A percentile compares a stretch with the other conserved stretches of the same genome.
Conservation (phyloP, 2,888 invertebrate species). For the Diarsia rubi region DNA sequence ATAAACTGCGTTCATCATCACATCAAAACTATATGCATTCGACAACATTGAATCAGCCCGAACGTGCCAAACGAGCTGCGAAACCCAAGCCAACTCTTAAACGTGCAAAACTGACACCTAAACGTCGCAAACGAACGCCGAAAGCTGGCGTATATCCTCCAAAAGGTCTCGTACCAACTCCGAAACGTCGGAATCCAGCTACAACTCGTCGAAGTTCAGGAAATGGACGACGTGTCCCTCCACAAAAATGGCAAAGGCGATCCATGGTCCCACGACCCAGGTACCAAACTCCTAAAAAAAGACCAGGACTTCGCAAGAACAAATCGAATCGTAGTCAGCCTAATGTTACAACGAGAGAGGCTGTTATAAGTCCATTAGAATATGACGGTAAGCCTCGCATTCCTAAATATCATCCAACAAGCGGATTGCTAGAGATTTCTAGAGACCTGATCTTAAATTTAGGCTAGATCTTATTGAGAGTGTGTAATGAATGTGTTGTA, state of each 20-base stretch:
- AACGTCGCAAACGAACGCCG: background rate
- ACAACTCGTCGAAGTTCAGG: background rate
- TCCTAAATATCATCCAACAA: background rate
- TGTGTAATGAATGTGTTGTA: background rate
- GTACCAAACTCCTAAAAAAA: background rate
- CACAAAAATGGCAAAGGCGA: background rate
- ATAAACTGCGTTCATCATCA: background rate
- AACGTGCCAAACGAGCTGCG: background rate
- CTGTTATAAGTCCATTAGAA: background rate
- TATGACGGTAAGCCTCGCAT: background rate
- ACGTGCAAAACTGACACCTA: background rate
- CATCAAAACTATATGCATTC: background rate
- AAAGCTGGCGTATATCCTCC: background rate
- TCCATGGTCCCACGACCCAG: too few relatives aligned
- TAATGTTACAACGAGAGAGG: background rate
- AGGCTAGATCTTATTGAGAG: background rate
- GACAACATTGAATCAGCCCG: background rate
- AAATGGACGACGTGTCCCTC: background rate
- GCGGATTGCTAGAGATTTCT: background rate
- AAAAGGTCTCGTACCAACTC: background rate
- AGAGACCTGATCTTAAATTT: constrained; percentile 2
- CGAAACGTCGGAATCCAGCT: background rate
- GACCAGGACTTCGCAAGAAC: background rate
- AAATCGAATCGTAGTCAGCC: background rate
- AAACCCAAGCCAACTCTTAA: background rate